Base-by-base conservation (phyloP, 2,113 vertebrate species). In the Phainopepla nitens region DNA sequence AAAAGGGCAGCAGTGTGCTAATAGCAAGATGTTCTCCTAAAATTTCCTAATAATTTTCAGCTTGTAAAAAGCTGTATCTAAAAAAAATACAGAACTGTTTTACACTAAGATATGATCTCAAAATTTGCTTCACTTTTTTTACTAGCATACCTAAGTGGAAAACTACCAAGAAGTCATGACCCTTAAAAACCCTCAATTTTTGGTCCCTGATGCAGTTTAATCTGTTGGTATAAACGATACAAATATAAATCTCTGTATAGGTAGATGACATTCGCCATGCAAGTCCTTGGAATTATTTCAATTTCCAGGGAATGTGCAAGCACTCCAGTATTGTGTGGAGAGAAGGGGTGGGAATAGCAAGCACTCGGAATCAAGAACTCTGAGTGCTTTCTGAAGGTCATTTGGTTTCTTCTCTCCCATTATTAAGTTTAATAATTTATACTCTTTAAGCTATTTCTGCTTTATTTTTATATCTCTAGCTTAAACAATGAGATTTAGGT, bases 371-470 rank as follows among this genome's bases (percentile, higher is more conserved):
- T 27, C 16, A 86, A 47, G 41, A 76, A 33, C 28, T 19, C 2
- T 11, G 0, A 16, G 13, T 27, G 61, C 41, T 73, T 82, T 53
- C 70, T 88, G 71, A 94, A 92, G 86, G 86, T 96, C 79, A 70
- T 77, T 42, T 73, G 33, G 11, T 44, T 94, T 83, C 45, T 57
- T 73, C 36, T 79, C 23, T 41, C 35, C 70, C n/a, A 9, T 96
- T 79, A 71, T 35, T 50, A 72, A 51, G 17, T 76, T 71, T 70
- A 94, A 94, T 80, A 91, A 95, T 85, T 93, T 41, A 90, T 77
- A 56, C 15, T 66, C 68, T 60, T 88, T 73, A 70, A 94, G 68
- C 16, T 49, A 71, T 76, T 81, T 72, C 82, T 90, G 62, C 54
- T 86, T 80, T 82, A 53, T 71, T 51, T 75, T 69, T 75, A 6